Percentiles rank a stretch among this genome's conserved stretches.
These are phyloP conservation scores for Syngnathoides biaculeatus DNA, from an alignment of 2,113 vertebrate species.

Conservation along the genomic window DNA sequence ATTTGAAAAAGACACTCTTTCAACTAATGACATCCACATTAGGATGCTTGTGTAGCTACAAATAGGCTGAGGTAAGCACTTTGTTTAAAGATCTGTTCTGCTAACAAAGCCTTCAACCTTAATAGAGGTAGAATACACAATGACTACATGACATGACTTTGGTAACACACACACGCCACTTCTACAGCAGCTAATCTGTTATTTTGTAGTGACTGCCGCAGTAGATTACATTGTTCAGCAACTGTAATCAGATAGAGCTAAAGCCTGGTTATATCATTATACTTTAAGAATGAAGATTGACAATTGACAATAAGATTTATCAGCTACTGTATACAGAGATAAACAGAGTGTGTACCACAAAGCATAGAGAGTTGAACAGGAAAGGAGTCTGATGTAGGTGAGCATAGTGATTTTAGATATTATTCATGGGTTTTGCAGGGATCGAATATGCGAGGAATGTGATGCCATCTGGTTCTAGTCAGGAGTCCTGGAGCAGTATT, in stretches of 20 bases:
- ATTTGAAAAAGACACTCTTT: not conserved
- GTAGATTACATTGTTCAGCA: not conserved
- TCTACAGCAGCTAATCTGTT: not conserved
- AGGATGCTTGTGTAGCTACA: not conserved
- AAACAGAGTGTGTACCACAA: too few relatives aligned
- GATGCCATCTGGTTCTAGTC: too few relatives aligned
- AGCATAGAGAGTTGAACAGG: too few relatives aligned
- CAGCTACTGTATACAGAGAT: too few relatives aligned
- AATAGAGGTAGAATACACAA: not conserved
- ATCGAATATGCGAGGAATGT: too few relatives aligned
- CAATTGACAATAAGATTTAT: not conserved
- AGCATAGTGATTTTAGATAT: too few relatives aligned
- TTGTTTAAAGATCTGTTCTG: not conserved
- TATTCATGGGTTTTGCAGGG: too few relatives aligned
- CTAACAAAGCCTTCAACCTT: not conserved
- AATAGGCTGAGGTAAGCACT: not conserved
- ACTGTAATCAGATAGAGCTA: not conserved
- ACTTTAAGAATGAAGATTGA: not conserved
- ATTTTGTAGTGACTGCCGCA: not conserved
- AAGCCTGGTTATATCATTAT: not conserved
- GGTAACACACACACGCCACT: not conserved
- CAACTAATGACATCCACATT: slow-evolving; percentile 5
- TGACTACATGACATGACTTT: not conserved
- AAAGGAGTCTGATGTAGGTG: too few relatives aligned
- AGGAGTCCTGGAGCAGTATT: too few relatives aligned